Evolutionary conservation across 1,140 invertebrate genomes (phyloP).

Genomic region (Drosophila insularis): DNA sequence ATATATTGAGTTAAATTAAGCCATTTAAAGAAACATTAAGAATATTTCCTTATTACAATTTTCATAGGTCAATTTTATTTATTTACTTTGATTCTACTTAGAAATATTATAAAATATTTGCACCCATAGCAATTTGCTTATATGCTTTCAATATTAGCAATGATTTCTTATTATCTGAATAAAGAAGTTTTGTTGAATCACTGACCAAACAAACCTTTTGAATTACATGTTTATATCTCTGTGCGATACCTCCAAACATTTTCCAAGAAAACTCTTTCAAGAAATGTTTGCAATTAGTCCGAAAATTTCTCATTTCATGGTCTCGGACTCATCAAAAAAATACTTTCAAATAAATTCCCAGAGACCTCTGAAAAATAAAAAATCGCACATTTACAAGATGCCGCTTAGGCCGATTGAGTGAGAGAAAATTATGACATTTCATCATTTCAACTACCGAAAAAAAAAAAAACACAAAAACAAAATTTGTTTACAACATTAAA

Average conservation of each 20-base stretch:
- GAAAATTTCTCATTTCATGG: slow-evolving; percentile 22
- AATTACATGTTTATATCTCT: no score
- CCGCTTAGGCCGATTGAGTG: slow-evolving; percentile 12
- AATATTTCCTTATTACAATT: no score
- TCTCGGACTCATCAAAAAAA: slow-evolving; percentile 35
- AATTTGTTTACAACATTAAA: slow-evolving; percentile 73
- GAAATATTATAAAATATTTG: no score
- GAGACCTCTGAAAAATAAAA: neutral
- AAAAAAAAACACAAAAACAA: neutral
- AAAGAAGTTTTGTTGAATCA: no score
- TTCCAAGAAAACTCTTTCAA: neutral
- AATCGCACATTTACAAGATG: slow-evolving; percentile 18
- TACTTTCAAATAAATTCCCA: slow-evolving; percentile 45
- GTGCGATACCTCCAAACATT: neutral
- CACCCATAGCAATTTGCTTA: no score
- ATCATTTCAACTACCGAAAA: slow-evolving; percentile 57
- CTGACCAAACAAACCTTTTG: no score
- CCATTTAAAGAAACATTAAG: no score
- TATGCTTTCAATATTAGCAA: no score
- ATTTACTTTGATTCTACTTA: no score
- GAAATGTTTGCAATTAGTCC: slow-evolving; percentile 25
- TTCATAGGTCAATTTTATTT: no score
- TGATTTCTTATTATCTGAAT: no score
- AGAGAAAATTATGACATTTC: slow-evolving; percentile 71
- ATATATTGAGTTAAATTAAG: no score